These are phyloP conservation scores for Pseudolycoriella hygida DNA, from an alignment of 2,888 invertebrate genomes.

Conservation along the genomic window DNA sequence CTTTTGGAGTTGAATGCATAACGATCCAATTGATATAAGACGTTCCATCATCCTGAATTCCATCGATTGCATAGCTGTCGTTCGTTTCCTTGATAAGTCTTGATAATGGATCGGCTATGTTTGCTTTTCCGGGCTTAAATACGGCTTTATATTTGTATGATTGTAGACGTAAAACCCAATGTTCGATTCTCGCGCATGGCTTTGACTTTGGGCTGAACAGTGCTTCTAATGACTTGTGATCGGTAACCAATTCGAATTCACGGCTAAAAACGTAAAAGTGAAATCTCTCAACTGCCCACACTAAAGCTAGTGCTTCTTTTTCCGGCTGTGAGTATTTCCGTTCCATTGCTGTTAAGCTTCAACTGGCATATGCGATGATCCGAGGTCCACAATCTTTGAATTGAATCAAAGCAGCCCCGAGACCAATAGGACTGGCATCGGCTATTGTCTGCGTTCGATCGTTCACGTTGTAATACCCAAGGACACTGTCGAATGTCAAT, in stretches of 20 bases:
- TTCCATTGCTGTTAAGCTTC: slow-evolving; percentile 19
- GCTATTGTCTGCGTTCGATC: slow-evolving; percentile 17
- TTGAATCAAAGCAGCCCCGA: slow-evolving; percentile 19
- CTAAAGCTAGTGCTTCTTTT: slow-evolving; percentile 19
- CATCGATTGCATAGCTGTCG: not conserved
- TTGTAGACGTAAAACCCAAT: slow-evolving; percentile 14
- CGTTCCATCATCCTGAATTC: not conserved
- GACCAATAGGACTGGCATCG: slow-evolving; percentile 20
- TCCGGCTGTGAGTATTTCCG: slow-evolving; percentile 17
- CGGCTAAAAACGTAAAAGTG: slow-evolving; percentile 23
- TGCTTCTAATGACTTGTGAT: slow-evolving; percentile 17
- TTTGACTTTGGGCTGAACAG: slow-evolving; percentile 15
- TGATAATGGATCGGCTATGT: slow-evolving; percentile 18
- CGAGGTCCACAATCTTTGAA: slow-evolving; percentile 12
- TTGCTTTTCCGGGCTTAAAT: slow-evolving; percentile 12
- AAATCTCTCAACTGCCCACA: slow-evolving; percentile 23
- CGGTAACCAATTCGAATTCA: slow-evolving; percentile 19
- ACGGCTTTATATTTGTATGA: slow-evolving; percentile 13
- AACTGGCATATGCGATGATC: slow-evolving; percentile 24
- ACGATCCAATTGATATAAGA: slow-evolving; percentile 6
- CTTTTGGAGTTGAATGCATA: slow-evolving; percentile 6
- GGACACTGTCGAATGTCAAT: slow-evolving; percentile 11
- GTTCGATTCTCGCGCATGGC: slow-evolving; percentile 15
- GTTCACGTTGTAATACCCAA: slow-evolving; percentile 17
- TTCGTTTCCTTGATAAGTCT: slow-evolving; percentile 8